Base-by-base conservation (phyloP, 2,888 invertebrate genomes). In the Deilephila elpenor region DNA sequence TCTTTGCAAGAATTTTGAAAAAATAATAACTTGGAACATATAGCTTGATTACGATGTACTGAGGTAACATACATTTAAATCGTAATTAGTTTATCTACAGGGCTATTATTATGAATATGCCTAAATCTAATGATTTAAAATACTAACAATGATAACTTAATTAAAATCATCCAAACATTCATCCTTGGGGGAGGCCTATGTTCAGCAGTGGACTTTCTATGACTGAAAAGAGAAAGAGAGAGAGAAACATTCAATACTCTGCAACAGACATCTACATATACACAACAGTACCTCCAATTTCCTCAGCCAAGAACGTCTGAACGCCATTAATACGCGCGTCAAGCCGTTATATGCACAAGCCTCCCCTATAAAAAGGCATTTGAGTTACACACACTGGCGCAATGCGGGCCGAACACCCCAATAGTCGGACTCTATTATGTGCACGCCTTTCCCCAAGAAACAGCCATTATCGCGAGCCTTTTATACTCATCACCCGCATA, bases 361-460 rank as follows among this genome's bases (percentile, higher is more conserved):
- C 17, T 51, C 51, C 67, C 64, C 44, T 64, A 44, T 51, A 14
- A 64, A n/a, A 44, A n/a, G 56, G 56, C 56, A 51, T 25, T 51
- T 51, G 14, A 44, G 51, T 3, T 29, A 67, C 67, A 25, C 67
- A 67, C 67, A 67, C 67, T 44, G 20, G 20, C 62, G 62, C 64
- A 51, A 67, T 67, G 67, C 67, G 67, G 67, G 67, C 44, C n/a
- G 34, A 34, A 67, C 67, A 51, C 44, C 67, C 51, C 44, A 62
- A 62, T 37, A 29, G 44, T 51, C 25, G 67, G 20, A 64, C 67
- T 44, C 25, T 67, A 67, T 51, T 44, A 14, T 51, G 51, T 25
- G 44, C 14, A 11, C 32, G 44, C 44, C 25, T 67, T 20, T 25
- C 67, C 25, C 14, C 51, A 67, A 67, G 67, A 25, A 67, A 17